Base-by-base conservation (phyloP, 2,888 invertebrate genomes). In the Meloe dianella region DNA sequence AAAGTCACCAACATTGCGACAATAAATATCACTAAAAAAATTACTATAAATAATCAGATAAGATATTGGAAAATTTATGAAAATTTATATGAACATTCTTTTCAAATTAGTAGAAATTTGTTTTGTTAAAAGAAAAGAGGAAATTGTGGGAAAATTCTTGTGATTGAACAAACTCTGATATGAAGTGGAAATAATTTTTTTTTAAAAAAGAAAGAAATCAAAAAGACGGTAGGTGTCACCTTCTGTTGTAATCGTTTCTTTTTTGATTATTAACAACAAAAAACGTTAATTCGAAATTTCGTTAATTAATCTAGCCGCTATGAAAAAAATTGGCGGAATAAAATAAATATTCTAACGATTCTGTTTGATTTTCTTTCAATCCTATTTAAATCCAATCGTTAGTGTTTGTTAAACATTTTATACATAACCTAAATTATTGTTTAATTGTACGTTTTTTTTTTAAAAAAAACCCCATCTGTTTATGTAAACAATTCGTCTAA, bases 161-260 rank as follows among this genome's bases (percentile, higher is more conserved):
- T 51, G 51, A 2, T 9, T 51, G n/a, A n/a, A 8, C 2, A 17
- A 9, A 47, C 20, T 22, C 10, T 51, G 22, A 9, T 51, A 51
- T 51, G 51, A 22, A 51, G 51, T 51, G 51, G 22, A 22, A 51
- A 20, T 51, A 22, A 22, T 8, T 51, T 20, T 20, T n/a, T n/a
- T n/a, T n/a, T n/a, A n/a, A n/a, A n/a, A 22, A 51, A 10, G 7
- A 22, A 51, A 51, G 22, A 10, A 22, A 3, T 22, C 22, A 51
- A 51, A 51, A 51, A 51, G 73, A 77, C 68, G 79, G 78, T 80
- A 79, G 76, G 79, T 79, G 77, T 75, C 66, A 71, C 68, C 67
- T 68, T 73, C 65, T 71, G 66, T 70, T 64, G 68, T 63, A 69
- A 69, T 66, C 63, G 24, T 61, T 66, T 63, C 17, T 57, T 20